Evolutionary conservation across 2,888 invertebrate genomes (phyloP).

Genomic region (Chloroclysta siterata): DNA sequence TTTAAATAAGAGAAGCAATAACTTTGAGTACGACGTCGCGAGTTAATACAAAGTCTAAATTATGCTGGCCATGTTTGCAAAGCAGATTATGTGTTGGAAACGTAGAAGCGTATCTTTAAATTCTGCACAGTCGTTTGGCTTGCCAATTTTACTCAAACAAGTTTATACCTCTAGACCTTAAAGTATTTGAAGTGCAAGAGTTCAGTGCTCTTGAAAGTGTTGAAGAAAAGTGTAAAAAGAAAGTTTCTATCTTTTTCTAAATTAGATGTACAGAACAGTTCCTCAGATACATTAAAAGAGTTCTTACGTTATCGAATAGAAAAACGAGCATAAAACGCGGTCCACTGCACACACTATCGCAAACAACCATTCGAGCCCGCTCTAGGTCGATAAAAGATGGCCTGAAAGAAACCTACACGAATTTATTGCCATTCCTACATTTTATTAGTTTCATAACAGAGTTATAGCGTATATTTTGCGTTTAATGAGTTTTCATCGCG

Average conservation of each 20-base stretch:
- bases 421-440: slow-evolving; percentile 30
- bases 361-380: slow-evolving; percentile 13
- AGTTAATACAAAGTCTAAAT: background rate
- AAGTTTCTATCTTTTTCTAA: background rate
- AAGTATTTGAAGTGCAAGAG: background rate
- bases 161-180: background rate
- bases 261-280: background rate
- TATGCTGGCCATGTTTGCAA: background rate
- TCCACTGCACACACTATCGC: slow-evolving; percentile 8
- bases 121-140: background rate
- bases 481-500: slow-evolving; percentile 37
- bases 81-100: background rate
- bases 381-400: slow-evolving; percentile 21
- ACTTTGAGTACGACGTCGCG: background rate
- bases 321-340: background rate
- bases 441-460: slow-evolving; percentile 37
- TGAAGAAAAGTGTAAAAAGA: background rate
- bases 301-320: too few relatives aligned
- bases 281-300: background rate
- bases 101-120: background rate
- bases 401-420: slow-evolving; percentile 19
- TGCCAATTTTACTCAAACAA: background rate
- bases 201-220: background rate
- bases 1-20: background rate
- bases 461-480: slow-evolving; percentile 32